Evolutionary conservation across 92 coral and sea anemone genomes (phyloP).

Genomic region (Chrysogorgia sp.): DNA sequence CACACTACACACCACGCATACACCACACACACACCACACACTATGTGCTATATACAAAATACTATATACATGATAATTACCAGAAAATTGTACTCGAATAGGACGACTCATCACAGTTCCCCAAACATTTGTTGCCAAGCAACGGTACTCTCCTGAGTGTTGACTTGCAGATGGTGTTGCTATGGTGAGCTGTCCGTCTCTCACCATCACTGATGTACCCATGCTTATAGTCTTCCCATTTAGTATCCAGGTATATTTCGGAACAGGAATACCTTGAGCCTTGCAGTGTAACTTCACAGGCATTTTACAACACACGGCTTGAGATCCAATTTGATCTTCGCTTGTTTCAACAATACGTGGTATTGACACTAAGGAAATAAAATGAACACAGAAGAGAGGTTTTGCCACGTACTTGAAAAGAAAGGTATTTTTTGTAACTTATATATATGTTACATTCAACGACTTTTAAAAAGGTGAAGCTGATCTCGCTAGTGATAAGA

Average conservation of each 20-base stretch:
- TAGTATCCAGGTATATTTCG: neutral
- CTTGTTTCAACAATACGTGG: slow-evolving; percentile 2
- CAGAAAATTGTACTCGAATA: slow-evolving; percentile 1
- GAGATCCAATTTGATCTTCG: neutral
- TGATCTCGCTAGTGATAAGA: too few relatives aligned
- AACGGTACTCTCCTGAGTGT: slow-evolving; percentile 10
- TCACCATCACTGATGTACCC: neutral
- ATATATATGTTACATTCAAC: too few relatives aligned
- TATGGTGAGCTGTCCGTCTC: neutral
- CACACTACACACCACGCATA: too few relatives aligned
- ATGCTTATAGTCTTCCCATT: neutral
- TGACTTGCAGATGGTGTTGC: neutral
- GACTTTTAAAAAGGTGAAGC: too few relatives aligned
- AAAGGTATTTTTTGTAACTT: too few relatives aligned
- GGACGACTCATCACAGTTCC: slow-evolving; percentile 33
- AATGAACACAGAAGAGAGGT: neutral
- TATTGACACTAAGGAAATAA: neutral
- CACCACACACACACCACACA: too few relatives aligned
- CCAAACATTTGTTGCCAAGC: slow-evolving; percentile 11
- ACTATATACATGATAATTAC: neutral
- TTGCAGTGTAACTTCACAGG: neutral
- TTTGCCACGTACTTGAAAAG: too few relatives aligned
- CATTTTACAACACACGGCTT: neutral
- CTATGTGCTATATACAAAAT: neutral
- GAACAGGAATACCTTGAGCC: slow-evolving; percentile 25